These are phyloP conservation scores for Epinotia demarniana DNA, from an alignment of 2,888 invertebrate genomes.

Conservation along the genomic window DNA sequence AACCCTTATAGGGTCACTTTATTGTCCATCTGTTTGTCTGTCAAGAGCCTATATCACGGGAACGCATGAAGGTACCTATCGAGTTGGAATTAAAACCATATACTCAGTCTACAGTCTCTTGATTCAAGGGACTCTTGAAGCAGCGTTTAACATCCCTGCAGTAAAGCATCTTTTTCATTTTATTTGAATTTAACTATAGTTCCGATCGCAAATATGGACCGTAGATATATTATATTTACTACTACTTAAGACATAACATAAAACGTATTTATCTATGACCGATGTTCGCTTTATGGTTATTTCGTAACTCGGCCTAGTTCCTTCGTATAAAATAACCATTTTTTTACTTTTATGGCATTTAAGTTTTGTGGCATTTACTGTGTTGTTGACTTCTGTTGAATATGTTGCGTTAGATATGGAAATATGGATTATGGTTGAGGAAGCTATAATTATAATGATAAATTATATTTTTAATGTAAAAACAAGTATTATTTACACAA, in stretches of 20 bases:
- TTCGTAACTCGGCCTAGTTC: slow-evolving; percentile 40
- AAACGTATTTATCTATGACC: slow-evolving; percentile 10
- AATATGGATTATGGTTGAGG: slow-evolving; percentile 13
- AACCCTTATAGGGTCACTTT: too few species aligned
- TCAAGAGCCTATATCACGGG: too few species aligned
- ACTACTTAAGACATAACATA: slow-evolving; percentile 7
- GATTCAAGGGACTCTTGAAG: too few species aligned
- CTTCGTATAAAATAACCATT: slow-evolving; percentile 37
- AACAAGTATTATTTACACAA: too few species aligned
- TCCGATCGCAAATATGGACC: neutral
- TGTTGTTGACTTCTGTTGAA: slow-evolving; percentile 21
- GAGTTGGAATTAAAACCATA: too few species aligned
- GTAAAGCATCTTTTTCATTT: too few species aligned
- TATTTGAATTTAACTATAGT: too few species aligned
- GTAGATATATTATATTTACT: slow-evolving; percentile 3
- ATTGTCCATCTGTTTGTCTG: too few species aligned
- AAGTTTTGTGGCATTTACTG: slow-evolving; percentile 14
- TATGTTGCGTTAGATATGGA: slow-evolving; percentile 18
- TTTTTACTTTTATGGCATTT: slow-evolving; percentile 33
- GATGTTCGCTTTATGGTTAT: slow-evolving; percentile 46
- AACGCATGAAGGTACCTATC: too few species aligned
- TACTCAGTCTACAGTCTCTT: too few species aligned
- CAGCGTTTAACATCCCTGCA: too few species aligned
- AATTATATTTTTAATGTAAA: neutral
- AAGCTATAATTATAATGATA: neutral